Evolutionary conservation across 2,113 vertebrate genomes (phyloP).

Genomic region (Nerophis lumbriciformis): DNA sequence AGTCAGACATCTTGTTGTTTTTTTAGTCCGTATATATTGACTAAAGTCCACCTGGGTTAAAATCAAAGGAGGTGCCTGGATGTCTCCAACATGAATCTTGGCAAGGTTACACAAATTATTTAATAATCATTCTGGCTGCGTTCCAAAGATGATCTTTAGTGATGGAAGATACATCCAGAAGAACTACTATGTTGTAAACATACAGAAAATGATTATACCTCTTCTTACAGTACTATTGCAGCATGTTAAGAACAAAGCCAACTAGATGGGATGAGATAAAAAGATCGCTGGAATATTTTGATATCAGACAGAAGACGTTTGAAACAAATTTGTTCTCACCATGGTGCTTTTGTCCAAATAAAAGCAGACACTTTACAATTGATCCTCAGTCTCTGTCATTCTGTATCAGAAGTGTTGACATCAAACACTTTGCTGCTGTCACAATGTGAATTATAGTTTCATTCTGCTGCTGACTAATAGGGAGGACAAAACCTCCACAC

Average conservation of each 20-base stretch:
- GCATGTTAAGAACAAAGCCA: slow-evolving; percentile 1
- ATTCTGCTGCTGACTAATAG: slow-evolving; percentile 17
- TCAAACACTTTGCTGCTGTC: slow-evolving; percentile 29
- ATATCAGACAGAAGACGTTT: slow-evolving; percentile 17
- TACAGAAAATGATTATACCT: neutral
- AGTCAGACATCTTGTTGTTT: too few species aligned
- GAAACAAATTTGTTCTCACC: slow-evolving; percentile 4
- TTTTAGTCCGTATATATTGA: too few species aligned
- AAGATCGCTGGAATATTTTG: slow-evolving; percentile 10
- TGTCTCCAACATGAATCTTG: neutral
- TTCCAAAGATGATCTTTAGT: neutral
- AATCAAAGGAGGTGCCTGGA: too few species aligned
- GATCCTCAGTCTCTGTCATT: slow-evolving; percentile 20
- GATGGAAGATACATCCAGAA: neutral
- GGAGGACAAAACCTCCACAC: slow-evolving; percentile 21
- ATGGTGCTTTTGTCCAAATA: slow-evolving; percentile 27
- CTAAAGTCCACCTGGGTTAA: too few species aligned
- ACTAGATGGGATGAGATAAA: slow-evolving; percentile 2
- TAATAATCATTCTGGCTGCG: slow-evolving; percentile 1
- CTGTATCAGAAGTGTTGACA: slow-evolving; percentile 24
- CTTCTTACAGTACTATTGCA: neutral
- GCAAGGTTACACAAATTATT: neutral
- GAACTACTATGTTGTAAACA: neutral
- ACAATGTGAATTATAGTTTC: slow-evolving; percentile 29
- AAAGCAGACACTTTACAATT: slow-evolving; percentile 38